Evolutionary conservation across 1,140 invertebrate genomes (phyloP).

Genomic region (Heliconius himera): DNA sequence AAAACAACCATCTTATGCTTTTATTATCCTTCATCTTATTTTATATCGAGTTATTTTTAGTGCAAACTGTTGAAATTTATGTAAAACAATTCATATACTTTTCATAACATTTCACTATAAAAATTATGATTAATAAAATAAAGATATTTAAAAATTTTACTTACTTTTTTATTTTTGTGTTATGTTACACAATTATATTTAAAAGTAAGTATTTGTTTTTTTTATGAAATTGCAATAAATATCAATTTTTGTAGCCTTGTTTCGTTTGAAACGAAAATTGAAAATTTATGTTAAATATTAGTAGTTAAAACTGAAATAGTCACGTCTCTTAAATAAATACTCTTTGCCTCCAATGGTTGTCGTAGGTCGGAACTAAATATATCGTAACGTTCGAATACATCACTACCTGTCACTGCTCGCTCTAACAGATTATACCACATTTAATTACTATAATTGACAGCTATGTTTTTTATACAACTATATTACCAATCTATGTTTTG

Average conservation of each 20-base stretch:
- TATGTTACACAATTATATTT: no score
- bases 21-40: neutral
- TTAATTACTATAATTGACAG: slow-evolving; percentile 13
- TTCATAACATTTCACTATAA: no score
- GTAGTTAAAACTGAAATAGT: neutral
- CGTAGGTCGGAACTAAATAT: slow-evolving; percentile 53
- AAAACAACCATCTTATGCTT: neutral
- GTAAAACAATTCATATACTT: neutral
- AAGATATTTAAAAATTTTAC: no score
- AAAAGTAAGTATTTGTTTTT: no score
- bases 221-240: no score
- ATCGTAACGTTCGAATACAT: slow-evolving; percentile 36
- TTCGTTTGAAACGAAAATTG: no score
- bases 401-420: slow-evolving; percentile 17
- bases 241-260: no score
- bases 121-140: no score
- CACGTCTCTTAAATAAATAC: slow-evolving; percentile 6
- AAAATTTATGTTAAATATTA: no score
- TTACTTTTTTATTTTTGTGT: no score
- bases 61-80: neutral
- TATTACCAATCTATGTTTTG: neutral
- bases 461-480: neutral
- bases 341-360: slow-evolving; percentile 38
- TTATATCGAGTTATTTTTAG: neutral
- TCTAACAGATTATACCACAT: neutral